phyloP scores from a whole-genome alignment of 2,888 invertebrate genomes.

The Mythimna albipuncta region DNA sequence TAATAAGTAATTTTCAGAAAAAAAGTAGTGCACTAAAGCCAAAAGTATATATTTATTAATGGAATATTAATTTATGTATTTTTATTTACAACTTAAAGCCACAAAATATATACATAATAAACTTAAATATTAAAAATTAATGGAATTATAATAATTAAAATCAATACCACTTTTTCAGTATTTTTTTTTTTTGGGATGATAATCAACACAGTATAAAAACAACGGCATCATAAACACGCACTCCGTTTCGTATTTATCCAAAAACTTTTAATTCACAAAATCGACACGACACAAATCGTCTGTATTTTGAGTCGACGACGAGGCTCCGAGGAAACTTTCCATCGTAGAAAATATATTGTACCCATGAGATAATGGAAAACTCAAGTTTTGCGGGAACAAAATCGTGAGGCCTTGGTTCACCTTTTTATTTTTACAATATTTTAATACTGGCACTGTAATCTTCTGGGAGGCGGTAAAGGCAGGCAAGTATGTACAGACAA shows the following conservation, averaged over 20 bases:
- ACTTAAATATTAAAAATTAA: too few relatives aligned
- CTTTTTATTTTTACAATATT: constrained; percentile 37
- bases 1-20: too few relatives aligned
- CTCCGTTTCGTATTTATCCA: background rate
- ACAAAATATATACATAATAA: too few relatives aligned
- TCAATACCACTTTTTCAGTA: too few relatives aligned
- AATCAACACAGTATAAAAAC: background rate
- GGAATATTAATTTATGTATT: too few relatives aligned
- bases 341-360: constrained; percentile 44
- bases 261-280: constrained; percentile 7
- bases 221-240: background rate
- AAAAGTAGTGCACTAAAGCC: too few relatives aligned
- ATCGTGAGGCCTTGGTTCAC: constrained; percentile 24
- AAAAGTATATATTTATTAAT: too few relatives aligned
- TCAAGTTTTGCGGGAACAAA: constrained; percentile 40
- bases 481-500: too few relatives aligned
- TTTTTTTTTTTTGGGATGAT: too few relatives aligned
- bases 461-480: too few relatives aligned
- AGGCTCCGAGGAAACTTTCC: constrained; percentile 25
- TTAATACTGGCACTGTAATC: background rate
- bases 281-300: constrained; percentile 4
- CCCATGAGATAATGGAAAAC: constrained; percentile 51
- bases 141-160: too few relatives aligned
- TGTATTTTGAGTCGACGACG: constrained; percentile 22
- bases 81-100: too few relatives aligned